Evolutionary conservation across 2,797 vertebrate genomes (phyloP), one percentile per base, ranked within the genome.

Genomic region (Anguilla megastoma): DNA sequence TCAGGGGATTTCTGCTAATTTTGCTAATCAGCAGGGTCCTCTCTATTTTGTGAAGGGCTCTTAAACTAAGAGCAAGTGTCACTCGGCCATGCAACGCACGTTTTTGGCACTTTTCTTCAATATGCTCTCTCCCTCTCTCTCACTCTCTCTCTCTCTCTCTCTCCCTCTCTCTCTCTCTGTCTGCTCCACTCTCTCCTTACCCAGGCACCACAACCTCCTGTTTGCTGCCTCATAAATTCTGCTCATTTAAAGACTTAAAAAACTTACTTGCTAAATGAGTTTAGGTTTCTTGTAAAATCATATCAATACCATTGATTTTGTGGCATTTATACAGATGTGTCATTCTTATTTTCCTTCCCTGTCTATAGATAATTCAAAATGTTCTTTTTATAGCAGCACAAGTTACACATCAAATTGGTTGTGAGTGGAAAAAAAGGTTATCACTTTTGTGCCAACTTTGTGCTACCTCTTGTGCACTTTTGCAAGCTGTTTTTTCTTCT

Each of bases 41-140:
- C 60, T 83, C 71, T 56, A 58, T 54, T 58, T 24, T 85, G 36
- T 85, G 56, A 76, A 88, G 85, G 58, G 85, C 88, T 80, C 88
- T 88, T 80, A 45, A 86, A 83, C 79, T 69, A 88, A 79, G 88
- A 79, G n/a, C 85, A 88, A 58, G 74, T 82, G 45, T 74, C 56
- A 63, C 85, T 88, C 56, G 80, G 52, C 86, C 52, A 74, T 87
- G 71, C 33, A 80, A 41, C 33, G 33, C 36, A 74, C 56, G 85
- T 86, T 76, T 48, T 45, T 82, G 79, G 36, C 86, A 82, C 33
- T 63, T 52, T 52, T 16, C 82, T 66, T 79, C 16, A 60, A 88
- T 80, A 88, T 50, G 12, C 80, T 63, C 86, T 58, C 63, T 48
- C 71, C 74, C 66, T 54, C 69, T 56, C 60, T 56, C 33, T 33